Conservation (phyloP, 1,140 invertebrate species). For the Papilio helenus region DNA sequence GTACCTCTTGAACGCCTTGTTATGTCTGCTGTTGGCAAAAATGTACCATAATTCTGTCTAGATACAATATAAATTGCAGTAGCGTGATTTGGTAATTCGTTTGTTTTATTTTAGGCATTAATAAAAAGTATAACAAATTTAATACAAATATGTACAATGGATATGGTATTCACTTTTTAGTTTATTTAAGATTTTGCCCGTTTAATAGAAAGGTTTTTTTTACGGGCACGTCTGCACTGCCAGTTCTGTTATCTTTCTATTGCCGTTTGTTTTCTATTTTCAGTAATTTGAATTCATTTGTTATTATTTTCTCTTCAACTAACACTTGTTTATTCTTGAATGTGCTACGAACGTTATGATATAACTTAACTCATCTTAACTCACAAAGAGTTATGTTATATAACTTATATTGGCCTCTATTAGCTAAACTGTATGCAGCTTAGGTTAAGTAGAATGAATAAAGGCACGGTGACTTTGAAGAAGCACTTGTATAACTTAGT, state of each 20-base stretch:
- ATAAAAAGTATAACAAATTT: not conserved
- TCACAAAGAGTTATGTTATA: not conserved
- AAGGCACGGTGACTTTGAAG: not conserved
- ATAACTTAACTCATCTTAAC: not conserved
- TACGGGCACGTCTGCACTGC: too few relatives aligned
- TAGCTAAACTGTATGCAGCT: not conserved
- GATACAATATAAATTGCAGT: not conserved
- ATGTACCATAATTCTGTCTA: not conserved
- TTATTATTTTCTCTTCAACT: not conserved
- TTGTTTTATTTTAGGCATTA: not conserved
- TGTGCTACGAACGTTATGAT: not conserved
- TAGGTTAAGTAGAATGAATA: not conserved
- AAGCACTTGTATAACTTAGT: not conserved
- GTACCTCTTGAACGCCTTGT: constrained; percentile 17
- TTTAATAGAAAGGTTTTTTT: not conserved
- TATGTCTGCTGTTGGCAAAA: not conserved
- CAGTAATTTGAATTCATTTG: not conserved
- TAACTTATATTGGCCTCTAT: not conserved
- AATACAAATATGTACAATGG: not conserved
- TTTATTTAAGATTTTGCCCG: not conserved
- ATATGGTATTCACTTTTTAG: not conserved
- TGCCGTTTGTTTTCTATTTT: too few relatives aligned
- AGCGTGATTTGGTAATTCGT: not conserved
- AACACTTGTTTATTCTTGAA: not conserved
- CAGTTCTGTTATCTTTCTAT: too few relatives aligned